phyloP scores from a whole-genome alignment of 2,888 invertebrate species.

The Coenonympha glycerion region DNA sequence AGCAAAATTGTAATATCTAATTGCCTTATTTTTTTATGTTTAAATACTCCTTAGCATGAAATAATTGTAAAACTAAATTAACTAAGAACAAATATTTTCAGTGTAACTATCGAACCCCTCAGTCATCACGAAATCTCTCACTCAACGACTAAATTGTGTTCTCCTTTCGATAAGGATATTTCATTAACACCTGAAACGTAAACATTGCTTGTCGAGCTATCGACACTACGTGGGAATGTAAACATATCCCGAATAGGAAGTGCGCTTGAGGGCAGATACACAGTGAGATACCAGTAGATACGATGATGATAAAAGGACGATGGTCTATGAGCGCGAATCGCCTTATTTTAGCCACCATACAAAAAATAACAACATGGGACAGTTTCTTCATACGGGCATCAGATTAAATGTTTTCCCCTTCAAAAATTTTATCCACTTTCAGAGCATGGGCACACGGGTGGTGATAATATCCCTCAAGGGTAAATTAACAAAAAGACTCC shows the following conservation, averaged over 20 bases:
- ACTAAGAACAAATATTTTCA: background rate
- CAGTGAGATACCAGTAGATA: background rate
- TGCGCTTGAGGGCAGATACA: slow-evolving; percentile 19
- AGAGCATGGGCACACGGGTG: no score
- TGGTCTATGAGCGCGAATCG: no score
- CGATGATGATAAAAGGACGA: background rate
- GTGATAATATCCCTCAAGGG: no score
- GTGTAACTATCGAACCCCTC: background rate
- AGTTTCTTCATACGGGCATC: background rate
- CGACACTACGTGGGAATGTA: slow-evolving; percentile 68
- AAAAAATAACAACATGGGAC: no score
- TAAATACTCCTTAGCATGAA: no score
- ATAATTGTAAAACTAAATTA: no score
- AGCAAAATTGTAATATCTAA: no score
- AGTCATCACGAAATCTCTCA: background rate
- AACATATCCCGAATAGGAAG: slow-evolving; percentile 40
- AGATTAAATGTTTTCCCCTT: no score
- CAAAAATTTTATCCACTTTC: no score
- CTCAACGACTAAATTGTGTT: background rate
- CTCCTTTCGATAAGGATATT: slow-evolving; percentile 5
- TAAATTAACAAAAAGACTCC: background rate
- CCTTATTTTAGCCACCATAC: no score
- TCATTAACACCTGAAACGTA: slow-evolving; percentile 8
- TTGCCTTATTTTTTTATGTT: no score
- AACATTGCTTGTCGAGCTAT: slow-evolving; percentile 39